Evolutionary conservation across 2,888 invertebrate species (phyloP).

Genomic region (Idaea biselata): DNA sequence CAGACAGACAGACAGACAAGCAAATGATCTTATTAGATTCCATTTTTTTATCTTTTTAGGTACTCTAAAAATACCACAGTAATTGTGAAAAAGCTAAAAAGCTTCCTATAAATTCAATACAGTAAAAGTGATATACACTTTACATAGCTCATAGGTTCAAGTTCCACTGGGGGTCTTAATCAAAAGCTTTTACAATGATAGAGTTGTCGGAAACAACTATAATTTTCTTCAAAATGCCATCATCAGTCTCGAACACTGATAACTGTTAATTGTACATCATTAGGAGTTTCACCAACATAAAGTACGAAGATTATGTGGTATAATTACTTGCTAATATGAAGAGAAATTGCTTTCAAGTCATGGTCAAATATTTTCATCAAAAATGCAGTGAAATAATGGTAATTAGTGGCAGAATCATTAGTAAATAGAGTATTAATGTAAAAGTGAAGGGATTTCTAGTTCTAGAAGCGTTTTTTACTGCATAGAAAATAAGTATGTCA

Average conservation of each 20-base stretch:
- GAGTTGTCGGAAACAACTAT: background rate
- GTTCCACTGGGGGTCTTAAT: no score
- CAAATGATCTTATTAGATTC: no score
- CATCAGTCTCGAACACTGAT: background rate
- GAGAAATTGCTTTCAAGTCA: background rate
- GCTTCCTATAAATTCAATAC: no score
- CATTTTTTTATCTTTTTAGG: no score
- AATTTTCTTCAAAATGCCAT: background rate
- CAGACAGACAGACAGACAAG: no score
- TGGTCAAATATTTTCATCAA: background rate
- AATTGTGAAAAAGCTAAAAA: no score
- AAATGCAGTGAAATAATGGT: background rate
- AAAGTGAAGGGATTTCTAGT: background rate
- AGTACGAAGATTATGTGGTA: background rate
- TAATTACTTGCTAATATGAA: background rate
- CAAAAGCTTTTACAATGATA: background rate
- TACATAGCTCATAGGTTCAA: no score
- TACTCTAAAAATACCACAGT: no score
- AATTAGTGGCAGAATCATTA: background rate
- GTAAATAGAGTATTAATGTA: background rate
- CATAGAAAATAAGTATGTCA: constrained; percentile 42
- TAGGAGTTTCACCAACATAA: background rate
- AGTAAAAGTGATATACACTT: no score
- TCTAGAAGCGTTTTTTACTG: background rate
- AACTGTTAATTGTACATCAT: background rate